Evolutionary conservation across 2,888 invertebrate genomes (phyloP).

Genomic region (Alitta virens): DNA sequence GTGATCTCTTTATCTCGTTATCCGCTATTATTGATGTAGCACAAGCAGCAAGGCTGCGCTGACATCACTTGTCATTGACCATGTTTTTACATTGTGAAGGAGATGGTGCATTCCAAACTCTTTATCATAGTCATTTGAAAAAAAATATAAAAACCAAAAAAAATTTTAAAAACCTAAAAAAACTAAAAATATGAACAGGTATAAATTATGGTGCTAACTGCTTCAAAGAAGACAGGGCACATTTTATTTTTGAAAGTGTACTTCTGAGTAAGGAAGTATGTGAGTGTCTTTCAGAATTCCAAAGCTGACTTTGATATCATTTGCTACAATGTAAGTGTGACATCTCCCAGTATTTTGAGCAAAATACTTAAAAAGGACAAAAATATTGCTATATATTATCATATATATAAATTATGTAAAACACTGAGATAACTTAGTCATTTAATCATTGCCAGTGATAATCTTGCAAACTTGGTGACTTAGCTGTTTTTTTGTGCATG

Average conservation of each 20-base stretch:
- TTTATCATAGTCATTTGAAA: constrained; percentile 2
- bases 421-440: constrained; percentile 19
- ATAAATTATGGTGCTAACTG: constrained; percentile 25
- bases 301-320: constrained; percentile 25
- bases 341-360: constrained; percentile 24
- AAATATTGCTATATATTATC: constrained; percentile 3
- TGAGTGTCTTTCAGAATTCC: constrained; percentile 25
- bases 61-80: constrained; percentile 9
- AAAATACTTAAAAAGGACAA: constrained; percentile 14
- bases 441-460: constrained; percentile 25
- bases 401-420: constrained; percentile 1
- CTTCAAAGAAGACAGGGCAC: constrained; percentile 27
- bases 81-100: constrained; percentile 17
- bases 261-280: constrained; percentile 18
- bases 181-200: constrained; percentile 9
- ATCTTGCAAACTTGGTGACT: constrained; percentile 23
- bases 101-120: constrained; percentile 20
- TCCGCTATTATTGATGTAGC: constrained; percentile 12
- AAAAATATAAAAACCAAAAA: constrained; percentile 4
- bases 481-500: constrained; percentile 12
- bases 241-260: constrained; percentile 23
- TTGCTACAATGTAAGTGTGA: constrained; percentile 23
- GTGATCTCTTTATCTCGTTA: constrained; percentile 12
- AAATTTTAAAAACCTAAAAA: constrained; percentile 6
- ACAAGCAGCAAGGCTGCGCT: constrained; percentile 12